A percentile compares a stretch with the other conserved stretches of the same genome.
These are phyloP conservation scores for Pherbina coryleti DNA, from an alignment of 2,888 invertebrate genomes.

Conservation along the genomic window DNA sequence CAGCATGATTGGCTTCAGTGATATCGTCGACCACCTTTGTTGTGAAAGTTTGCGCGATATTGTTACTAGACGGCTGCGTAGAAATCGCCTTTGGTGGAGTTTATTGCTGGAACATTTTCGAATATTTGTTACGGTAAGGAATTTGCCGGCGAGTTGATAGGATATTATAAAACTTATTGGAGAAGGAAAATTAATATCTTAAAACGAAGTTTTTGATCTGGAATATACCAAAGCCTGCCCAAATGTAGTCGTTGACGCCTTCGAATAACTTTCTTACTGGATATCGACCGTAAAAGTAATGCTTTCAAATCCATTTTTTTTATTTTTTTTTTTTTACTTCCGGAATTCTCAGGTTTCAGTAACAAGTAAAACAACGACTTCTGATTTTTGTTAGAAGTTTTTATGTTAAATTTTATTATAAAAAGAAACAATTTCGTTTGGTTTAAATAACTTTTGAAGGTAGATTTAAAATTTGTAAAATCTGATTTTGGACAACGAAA, in stretches of 20 bases:
- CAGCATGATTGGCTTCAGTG: neutral
- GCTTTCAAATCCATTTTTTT: constrained; percentile 50
- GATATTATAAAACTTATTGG: constrained; percentile 33
- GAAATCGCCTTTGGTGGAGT: neutral
- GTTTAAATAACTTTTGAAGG: too few species aligned
- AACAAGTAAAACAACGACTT: constrained; percentile 14
- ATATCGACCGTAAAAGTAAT: constrained; percentile 46
- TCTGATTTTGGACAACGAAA: too few species aligned
- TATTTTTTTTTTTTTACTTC: neutral
- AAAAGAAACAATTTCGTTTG: neutral
- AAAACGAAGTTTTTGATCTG: constrained; percentile 15
- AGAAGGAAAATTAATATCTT: constrained; percentile 2
- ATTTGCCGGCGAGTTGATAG: constrained; percentile 39
- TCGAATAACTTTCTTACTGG: constrained; percentile 40
- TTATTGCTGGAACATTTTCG: constrained; percentile 14
- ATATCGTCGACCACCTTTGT: constrained; percentile 3
- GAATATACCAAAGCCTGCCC: constrained; percentile 45
- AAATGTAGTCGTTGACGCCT: constrained; percentile 41
- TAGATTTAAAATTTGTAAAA: too few species aligned
- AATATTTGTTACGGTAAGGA: constrained; percentile 34
- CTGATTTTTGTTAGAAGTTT: neutral
- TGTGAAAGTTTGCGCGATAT: neutral
- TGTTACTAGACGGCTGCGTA: constrained; percentile 2
- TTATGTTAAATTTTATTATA: neutral
- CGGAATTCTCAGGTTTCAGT: neutral